Evolutionary conservation across 53 echinoderm and acorn worm genomes (phyloP).

Genomic region (Actinopyga echinites): DNA sequence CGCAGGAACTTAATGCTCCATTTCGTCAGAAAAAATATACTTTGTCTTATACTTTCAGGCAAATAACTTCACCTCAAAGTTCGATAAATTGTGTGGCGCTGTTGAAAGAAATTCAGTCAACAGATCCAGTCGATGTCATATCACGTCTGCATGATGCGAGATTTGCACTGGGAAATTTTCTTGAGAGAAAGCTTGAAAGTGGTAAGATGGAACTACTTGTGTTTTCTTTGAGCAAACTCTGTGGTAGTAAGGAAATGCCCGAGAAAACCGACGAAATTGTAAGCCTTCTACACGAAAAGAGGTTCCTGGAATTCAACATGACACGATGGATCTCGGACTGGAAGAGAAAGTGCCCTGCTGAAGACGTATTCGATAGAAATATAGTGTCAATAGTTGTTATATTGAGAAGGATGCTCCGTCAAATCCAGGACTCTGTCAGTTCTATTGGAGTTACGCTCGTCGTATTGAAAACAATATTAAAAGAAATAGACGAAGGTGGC

Average conservation of each 20-base stretch:
- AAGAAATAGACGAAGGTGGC: neutral
- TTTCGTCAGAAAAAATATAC: too few species aligned
- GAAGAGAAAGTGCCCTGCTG: neutral
- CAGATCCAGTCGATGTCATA: too few species aligned
- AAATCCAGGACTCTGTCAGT: neutral
- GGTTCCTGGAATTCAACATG: neutral
- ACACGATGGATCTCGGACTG: constrained; percentile 6
- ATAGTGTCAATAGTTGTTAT: neutral
- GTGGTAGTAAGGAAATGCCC: neutral
- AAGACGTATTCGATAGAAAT: neutral
- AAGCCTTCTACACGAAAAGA: neutral
- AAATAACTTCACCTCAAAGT: too few species aligned
- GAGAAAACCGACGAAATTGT: neutral
- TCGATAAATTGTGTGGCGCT: too few species aligned
- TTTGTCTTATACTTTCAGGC: too few species aligned
- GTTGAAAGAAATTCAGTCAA: too few species aligned
- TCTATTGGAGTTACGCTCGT: neutral
- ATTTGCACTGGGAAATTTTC: too few species aligned
- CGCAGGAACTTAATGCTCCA: too few species aligned
- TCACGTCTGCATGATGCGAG: too few species aligned
- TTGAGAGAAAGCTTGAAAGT: too few species aligned
- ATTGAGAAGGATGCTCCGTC: neutral
- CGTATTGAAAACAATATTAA: neutral
- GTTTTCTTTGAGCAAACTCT: too few species aligned
- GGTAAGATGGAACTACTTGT: too few species aligned